These are phyloP conservation scores for Anadara kagoshimensis DNA, from an alignment of 1,140 invertebrate genomes.

Conservation along the genomic window DNA sequence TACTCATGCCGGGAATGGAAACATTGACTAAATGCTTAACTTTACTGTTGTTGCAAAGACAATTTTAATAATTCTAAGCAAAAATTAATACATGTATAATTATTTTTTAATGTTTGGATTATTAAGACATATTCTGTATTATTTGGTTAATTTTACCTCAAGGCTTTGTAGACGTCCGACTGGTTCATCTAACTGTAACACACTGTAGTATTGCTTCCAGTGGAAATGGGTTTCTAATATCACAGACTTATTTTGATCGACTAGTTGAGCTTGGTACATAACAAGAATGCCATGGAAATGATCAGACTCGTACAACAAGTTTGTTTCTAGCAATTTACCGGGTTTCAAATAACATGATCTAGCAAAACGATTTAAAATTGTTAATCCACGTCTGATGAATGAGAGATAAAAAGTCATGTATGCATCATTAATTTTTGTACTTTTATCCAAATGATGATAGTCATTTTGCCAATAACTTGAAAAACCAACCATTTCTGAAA, in stretches of 20 bases:
- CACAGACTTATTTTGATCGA: constrained; percentile 71
- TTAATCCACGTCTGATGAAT: constrained; percentile 52
- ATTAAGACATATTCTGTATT: no score
- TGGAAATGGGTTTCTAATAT: constrained; percentile 81
- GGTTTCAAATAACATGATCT: constrained; percentile 69
- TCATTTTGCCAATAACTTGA: constrained; percentile 91
- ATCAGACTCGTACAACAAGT: constrained; percentile 81
- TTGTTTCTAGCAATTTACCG: constrained; percentile 79
- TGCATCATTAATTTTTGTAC: constrained; percentile 82
- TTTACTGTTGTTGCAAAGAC: no score
- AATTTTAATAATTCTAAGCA: no score
- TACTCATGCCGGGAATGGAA: no score
- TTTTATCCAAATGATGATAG: constrained; percentile 86
- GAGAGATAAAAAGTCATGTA: constrained; percentile 79
- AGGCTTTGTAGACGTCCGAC: constrained; percentile 67
- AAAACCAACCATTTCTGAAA: constrained; percentile 77
- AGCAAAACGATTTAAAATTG: constrained; percentile 29
- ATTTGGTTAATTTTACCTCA: constrained; percentile 52
- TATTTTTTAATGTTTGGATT: no score
- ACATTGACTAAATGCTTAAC: no score
- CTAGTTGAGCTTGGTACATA: constrained; percentile 56
- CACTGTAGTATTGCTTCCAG: constrained; percentile 74
- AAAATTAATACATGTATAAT: no score
- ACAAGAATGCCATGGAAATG: constrained; percentile 78
- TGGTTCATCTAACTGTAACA: constrained; percentile 72